Base-by-base conservation (phyloP, 92 coral and sea anemone species). In the Phymanthus crucifer region DNA sequence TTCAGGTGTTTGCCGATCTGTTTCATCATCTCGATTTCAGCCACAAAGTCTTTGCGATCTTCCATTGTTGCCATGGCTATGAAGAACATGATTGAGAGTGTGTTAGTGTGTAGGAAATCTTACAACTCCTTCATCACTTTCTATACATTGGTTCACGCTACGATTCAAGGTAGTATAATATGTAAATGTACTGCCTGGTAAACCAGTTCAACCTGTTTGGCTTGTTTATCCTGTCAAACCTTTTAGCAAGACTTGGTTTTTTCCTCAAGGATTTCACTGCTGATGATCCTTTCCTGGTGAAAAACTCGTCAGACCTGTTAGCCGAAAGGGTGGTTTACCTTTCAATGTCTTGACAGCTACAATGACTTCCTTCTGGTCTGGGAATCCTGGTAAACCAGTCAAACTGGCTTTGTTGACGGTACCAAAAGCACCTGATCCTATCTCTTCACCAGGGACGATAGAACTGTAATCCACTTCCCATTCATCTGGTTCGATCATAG, bases 371-470 rank as follows among this genome's bases (percentile, higher is more conserved):
- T 88, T 92, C 23, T 79, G 89, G 24, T 83, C 86, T 0, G 94
- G 94, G 35, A 70, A 83, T 23, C 94, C 94, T 52, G 82, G 87
- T 37, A 92, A 72, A 24, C 92, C 90, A 12, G 83, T 76, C 0
- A 79, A 86, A 35, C 90, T 90, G 24, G 94, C 97, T 79, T 92
- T 90, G 74, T 77, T 77, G 33, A 92, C 97, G 36, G 85, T 92
- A 4, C 97, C 97, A 78, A 92, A 92, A n/a, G 94, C 97, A 24
- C 97, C 97, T 57, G 89, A 89, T 36, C 97, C 97, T 16, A 92
- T 85, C 77, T 78, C 86, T 29, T 92, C 87, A 23, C 90, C 92
- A 43, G 91, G 84, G 1, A 85, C 88, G 14, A 92, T 67, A 77
- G 77, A 61, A 45, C 84, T 80, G 67, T 87, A 87, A 14, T 82